A percentile compares a stretch with the other conserved stretches of the same genome.
Conservation (phyloP, 2,113 vertebrate genomes). For the Emydocephalus ijimae region DNA sequence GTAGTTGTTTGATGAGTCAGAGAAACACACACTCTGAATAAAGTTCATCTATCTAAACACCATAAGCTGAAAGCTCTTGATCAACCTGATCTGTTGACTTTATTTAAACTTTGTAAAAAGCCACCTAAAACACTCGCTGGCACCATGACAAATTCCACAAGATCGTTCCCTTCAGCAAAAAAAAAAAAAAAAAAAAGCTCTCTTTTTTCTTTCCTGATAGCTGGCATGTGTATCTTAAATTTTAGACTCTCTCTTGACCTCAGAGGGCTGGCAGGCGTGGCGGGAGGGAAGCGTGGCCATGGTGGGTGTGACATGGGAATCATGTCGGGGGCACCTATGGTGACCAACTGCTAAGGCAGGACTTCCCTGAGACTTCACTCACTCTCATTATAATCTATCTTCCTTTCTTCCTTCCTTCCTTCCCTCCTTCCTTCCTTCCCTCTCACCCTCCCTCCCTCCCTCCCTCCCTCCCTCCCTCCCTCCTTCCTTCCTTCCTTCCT, state of each 20-base stretch:
- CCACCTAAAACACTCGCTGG: not conserved
- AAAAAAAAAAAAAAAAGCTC: not conserved
- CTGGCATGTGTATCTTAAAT: not conserved
- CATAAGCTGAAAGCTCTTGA: not conserved
- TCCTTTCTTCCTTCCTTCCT: too few relatives aligned
- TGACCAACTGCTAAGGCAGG: too few relatives aligned
- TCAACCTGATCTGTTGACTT: not conserved
- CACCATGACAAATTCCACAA: not conserved
- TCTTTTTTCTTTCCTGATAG: not conserved
- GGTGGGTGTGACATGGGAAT: too few relatives aligned
- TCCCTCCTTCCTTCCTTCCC: too few relatives aligned
- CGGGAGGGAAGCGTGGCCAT: too few relatives aligned
- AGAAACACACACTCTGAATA: not conserved
- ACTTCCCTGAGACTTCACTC: too few relatives aligned
- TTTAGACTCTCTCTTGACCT: not conserved
- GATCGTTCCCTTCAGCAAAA: not conserved
- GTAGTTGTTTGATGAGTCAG: not conserved
- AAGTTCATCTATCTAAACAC: not conserved
- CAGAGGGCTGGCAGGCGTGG: too few relatives aligned
- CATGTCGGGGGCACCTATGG: too few relatives aligned
- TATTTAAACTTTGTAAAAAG: not conserved
- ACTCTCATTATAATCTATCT: too few relatives aligned
- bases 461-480: too few relatives aligned
- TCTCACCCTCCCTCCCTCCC: too few relatives aligned
- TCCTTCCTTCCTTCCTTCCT: too few relatives aligned